Evolutionary conservation across 2,113 vertebrate genomes (phyloP).

Genomic region (Seriola aureovittata): DNA sequence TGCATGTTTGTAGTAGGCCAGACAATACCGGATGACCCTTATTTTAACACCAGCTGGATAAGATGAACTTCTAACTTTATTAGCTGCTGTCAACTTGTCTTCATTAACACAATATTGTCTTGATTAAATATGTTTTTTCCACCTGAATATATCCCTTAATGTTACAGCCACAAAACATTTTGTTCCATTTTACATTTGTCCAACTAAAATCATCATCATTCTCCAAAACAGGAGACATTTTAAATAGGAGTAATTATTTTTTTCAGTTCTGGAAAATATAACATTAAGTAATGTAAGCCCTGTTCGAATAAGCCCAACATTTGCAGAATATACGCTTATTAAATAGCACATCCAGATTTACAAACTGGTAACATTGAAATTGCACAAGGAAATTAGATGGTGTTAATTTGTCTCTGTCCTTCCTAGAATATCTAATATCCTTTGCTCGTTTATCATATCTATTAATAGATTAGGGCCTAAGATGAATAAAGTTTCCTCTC

Average conservation of each 20-base stretch:
- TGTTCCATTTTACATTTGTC: not conserved
- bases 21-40: not conserved
- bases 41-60: not conserved
- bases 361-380: conserved; percentile 29
- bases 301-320: conserved; percentile 22
- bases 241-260: not conserved
- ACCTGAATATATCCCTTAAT: not conserved
- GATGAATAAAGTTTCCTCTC: conserved; percentile 20
- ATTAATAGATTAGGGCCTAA: conserved; percentile 16
- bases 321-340: conserved; percentile 20
- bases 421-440: conserved; percentile 49
- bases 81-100: too few species aligned
- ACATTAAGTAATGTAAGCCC: accelerated
- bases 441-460: conserved; percentile 39
- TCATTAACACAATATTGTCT: not conserved
- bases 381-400: conserved; percentile 36
- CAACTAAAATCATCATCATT: not conserved
- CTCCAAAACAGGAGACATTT: not conserved
- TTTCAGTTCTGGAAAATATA: not conserved
- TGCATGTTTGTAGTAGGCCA: not conserved
- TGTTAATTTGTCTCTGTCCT: conserved; percentile 33
- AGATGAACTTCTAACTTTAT: not conserved
- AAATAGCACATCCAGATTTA: conserved; percentile 26
- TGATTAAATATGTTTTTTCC: not conserved
- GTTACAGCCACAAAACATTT: not conserved